Conservation (phyloP, 2,113 vertebrate genomes). For the Apodemus sylvaticus region DNA sequence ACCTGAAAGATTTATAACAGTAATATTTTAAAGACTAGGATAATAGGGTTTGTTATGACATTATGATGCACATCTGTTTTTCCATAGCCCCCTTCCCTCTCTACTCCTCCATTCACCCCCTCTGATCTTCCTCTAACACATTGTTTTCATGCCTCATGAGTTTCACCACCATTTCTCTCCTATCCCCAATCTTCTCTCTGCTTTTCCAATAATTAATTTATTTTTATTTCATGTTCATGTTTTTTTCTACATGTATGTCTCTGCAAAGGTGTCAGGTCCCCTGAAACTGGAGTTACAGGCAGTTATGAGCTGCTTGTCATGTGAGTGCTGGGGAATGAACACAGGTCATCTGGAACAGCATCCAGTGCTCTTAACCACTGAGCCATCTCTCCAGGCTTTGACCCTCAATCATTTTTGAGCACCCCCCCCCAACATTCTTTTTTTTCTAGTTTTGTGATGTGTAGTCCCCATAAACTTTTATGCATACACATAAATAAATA, state of each 20-base stretch:
- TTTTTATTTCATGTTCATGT: not conserved
- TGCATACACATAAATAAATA: not conserved
- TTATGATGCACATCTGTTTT: too few species aligned
- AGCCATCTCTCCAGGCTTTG: not conserved
- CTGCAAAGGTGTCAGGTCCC: not conserved
- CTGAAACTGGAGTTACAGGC: not conserved
- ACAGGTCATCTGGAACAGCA: not conserved
- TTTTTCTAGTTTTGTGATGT: not conserved
- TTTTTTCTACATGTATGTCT: not conserved
- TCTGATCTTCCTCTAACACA: not conserved
- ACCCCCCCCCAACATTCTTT: not conserved
- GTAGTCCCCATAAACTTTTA: too few species aligned
- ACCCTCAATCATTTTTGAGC: not conserved
- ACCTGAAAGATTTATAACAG: not conserved
- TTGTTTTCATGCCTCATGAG: not conserved
- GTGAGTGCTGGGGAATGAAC: not conserved
- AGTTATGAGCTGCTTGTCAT: not conserved
- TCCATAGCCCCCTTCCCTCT: too few species aligned
- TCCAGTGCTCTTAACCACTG: not conserved
- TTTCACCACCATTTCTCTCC: not conserved
- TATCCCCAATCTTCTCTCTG: not conserved
- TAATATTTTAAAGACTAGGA: not conserved
- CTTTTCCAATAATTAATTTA: not conserved
- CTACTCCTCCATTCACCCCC: fast-evolving
- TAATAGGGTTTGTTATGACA: not conserved